Percentiles rank a stretch among this genome's conserved stretches.
Conservation (phyloP, 1,140 invertebrate genomes). For the Euwallacea similis region DNA sequence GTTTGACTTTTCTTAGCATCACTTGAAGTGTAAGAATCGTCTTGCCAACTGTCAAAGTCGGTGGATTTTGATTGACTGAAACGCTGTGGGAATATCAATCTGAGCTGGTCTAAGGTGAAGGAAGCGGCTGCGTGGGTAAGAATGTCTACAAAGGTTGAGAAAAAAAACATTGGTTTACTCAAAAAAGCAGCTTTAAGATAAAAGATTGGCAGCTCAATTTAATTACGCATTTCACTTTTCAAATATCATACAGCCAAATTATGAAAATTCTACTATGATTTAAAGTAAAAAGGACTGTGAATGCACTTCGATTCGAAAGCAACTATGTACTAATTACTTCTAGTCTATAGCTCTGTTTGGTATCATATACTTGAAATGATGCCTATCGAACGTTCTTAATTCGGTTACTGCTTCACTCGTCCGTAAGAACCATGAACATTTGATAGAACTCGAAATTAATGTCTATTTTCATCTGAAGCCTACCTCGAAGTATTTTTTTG, state of each 20-base stretch:
- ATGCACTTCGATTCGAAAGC: too few species aligned
- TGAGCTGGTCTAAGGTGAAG: constrained; percentile 57
- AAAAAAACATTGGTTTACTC: background rate
- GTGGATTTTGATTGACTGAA: constrained; percentile 45
- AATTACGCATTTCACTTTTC: background rate
- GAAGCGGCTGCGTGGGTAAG: constrained; percentile 56
- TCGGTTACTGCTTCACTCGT: too few species aligned
- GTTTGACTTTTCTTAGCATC: constrained; percentile 22
- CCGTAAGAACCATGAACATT: too few species aligned
- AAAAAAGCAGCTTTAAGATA: constrained; percentile 17
- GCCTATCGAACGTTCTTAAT: too few species aligned
- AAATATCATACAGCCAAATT: too few species aligned
- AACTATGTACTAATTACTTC: too few species aligned
- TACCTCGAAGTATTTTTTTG: constrained; percentile 58
- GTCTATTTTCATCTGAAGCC: constrained; percentile 17
- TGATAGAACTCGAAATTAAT: background rate
- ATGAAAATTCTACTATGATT: too few species aligned
- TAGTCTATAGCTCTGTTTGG: too few species aligned
- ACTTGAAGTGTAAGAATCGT: constrained; percentile 11
- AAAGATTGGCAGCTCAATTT: too few species aligned
- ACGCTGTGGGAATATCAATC: constrained; percentile 56
- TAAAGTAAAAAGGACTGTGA: too few species aligned
- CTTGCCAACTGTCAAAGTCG: constrained; percentile 15
- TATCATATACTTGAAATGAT: too few species aligned
- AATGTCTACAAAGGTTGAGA: constrained; percentile 52